Percentiles rank a stretch among this genome's conserved stretches.
phyloP scores from a whole-genome alignment of 2,113 vertebrate species.

The Rallus limicola region DNA sequence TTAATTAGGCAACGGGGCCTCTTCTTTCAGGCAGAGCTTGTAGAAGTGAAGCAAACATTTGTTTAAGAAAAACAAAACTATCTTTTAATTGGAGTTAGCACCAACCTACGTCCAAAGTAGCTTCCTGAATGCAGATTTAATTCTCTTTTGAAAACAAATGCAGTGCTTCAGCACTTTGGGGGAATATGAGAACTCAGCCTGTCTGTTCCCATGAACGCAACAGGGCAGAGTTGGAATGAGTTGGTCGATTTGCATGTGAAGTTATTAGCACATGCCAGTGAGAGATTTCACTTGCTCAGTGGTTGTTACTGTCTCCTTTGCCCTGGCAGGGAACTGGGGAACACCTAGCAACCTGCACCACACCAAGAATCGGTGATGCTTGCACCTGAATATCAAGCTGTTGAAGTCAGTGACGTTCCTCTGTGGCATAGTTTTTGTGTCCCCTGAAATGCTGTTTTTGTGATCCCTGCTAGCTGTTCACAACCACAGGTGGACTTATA shows the following conservation, averaged over 20 bases:
- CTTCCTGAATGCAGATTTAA: not conserved
- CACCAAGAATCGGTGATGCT: not conserved
- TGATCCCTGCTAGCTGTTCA: not conserved
- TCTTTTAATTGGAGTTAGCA: not conserved
- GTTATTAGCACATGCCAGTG: not conserved
- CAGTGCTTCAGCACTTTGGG: not conserved
- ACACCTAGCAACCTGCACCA: not conserved
- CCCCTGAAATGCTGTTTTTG: not conserved
- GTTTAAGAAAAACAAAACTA: not conserved
- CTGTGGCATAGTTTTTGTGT: not conserved
- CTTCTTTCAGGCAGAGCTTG: not conserved
- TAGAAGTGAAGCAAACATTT: not conserved
- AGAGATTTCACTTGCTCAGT: not conserved
- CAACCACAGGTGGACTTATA: not conserved
- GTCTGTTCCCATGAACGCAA: not conserved
- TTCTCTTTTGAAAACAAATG: not conserved
- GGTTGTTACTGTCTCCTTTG: not conserved
- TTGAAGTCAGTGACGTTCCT: not conserved
- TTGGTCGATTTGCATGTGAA: not conserved
- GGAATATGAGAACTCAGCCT: not conserved
- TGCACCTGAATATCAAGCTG: not conserved
- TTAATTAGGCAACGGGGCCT: not conserved
- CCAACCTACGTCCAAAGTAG: not conserved
- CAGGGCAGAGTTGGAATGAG: not conserved
- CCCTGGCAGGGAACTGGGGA: not conserved